A percentile compares a stretch with the other conserved stretches of the same genome.
Conservation (phyloP, 2,113 vertebrate species). For the Triplophysa rosa region DNA sequence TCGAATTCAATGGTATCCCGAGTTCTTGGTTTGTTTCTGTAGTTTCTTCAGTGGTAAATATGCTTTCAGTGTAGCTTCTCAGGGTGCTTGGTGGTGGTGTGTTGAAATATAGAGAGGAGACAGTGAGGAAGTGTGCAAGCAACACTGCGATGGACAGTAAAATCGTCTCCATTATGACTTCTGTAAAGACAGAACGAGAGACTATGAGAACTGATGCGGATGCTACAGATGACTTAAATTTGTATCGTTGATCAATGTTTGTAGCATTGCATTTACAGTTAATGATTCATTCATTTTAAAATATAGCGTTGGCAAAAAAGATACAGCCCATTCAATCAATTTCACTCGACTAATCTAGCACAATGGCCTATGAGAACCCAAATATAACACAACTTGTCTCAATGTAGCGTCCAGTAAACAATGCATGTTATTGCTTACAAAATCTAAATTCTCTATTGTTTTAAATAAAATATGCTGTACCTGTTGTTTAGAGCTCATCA, state of each 20-base stretch:
- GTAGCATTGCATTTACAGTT: neutral
- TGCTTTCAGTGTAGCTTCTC: neutral
- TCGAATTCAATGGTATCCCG: neutral
- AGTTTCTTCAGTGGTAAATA: neutral
- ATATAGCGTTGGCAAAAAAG: neutral
- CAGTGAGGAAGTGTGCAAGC: slow-evolving; percentile 45
- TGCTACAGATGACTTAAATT: too few relatives aligned
- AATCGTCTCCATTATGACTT: slow-evolving; percentile 46
- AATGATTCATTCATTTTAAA: neutral
- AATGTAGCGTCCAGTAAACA: neutral
- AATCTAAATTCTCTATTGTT: neutral
- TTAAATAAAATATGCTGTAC: slow-evolving; percentile 39
- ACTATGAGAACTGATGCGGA: neutral
- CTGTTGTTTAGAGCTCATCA: slow-evolving; percentile 38
- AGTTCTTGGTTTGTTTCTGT: slow-evolving; percentile 5
- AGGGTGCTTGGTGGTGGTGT: neutral
- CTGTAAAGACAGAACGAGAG: slow-evolving; percentile 13
- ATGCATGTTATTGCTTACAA: neutral
- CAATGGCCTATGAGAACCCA: neutral
- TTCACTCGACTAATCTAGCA: neutral
- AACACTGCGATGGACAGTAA: slow-evolving; percentile 37
- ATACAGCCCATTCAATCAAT: too few relatives aligned
- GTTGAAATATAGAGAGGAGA: slow-evolving; percentile 4
- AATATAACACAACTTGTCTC: neutral
- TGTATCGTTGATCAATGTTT: too few relatives aligned